phyloP scores from a whole-genome alignment of 2,113 vertebrate species.

The Tragelaphus strepsiceros region DNA sequence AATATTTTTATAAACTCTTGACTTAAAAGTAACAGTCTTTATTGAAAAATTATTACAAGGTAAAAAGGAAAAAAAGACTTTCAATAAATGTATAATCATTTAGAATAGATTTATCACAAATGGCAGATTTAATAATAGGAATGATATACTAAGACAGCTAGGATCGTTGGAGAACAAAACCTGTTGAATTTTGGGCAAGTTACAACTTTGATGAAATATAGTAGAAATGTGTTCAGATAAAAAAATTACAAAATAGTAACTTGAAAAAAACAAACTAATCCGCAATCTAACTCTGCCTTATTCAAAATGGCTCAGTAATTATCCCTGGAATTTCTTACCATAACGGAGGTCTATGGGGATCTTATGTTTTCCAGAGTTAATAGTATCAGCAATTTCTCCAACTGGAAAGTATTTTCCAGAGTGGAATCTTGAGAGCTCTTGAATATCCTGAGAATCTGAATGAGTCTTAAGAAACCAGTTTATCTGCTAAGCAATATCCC shows the following conservation, averaged over 20 bases:
- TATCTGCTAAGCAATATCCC: background rate
- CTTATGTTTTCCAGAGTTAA: conserved; percentile 41
- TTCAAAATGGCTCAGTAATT: conserved; percentile 58
- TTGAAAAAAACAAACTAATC: conserved; percentile 48
- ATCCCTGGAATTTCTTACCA: conserved; percentile 41
- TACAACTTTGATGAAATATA: conserved; percentile 3
- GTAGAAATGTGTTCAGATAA: conserved; percentile 32
- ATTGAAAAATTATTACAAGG: conserved; percentile 19
- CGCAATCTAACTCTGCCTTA: conserved; percentile 27
- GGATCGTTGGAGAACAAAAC: background rate
- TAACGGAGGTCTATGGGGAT: conserved; percentile 3
- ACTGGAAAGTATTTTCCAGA: conserved; percentile 42
- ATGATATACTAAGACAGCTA: background rate
- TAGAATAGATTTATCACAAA: conserved; percentile 3
- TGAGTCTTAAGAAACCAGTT: background rate
- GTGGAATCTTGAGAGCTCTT: conserved; percentile 43
- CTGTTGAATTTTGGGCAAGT: conserved; percentile 35
- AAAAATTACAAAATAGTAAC: conserved; percentile 44
- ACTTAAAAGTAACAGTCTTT: background rate
- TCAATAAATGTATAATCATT: background rate
- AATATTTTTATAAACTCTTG: background rate
- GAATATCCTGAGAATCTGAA: background rate
- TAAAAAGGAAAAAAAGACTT: background rate
- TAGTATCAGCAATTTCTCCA: conserved; percentile 41
- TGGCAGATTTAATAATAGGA: conserved; percentile 35